Conservation (phyloP, 2,113 vertebrate species). For the Anguilla rostrata region DNA sequence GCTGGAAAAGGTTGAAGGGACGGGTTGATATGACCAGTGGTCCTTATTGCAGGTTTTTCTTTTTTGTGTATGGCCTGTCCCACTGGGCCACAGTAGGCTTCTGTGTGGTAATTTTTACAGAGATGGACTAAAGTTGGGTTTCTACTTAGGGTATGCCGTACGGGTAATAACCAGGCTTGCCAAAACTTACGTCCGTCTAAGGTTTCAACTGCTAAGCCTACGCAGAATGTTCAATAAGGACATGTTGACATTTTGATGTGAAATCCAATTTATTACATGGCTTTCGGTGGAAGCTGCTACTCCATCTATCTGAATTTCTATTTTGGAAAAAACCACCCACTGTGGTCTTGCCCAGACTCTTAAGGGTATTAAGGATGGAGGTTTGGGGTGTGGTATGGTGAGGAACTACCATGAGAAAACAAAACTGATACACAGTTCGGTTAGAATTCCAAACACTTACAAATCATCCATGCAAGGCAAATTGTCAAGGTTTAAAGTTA, state of each 20-base stretch:
- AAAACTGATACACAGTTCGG: not conserved
- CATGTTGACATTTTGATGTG: not conserved
- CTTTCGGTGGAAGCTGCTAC: not conserved
- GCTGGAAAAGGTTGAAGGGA: conserved; percentile 12
- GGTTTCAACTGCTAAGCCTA: not conserved
- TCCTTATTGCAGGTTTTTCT: conserved; percentile 12
- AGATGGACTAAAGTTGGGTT: not conserved
- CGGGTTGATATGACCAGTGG: not conserved
- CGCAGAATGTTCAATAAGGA: not conserved
- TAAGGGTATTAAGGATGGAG: not conserved
- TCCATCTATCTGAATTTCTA: not conserved
- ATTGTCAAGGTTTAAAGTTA: not conserved
- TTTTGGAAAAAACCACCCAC: no score
- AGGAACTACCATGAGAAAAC: not conserved
- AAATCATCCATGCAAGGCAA: not conserved
- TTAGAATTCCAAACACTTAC: not conserved
- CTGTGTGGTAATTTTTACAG: not conserved
- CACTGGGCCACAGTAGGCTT: not conserved
- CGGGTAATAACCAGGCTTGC: not conserved
- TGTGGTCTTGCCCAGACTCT: not conserved
- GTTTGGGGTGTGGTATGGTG: not conserved
- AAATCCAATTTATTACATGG: not conserved
- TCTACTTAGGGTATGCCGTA: not conserved
- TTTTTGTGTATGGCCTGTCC: not conserved
- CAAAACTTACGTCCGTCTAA: not conserved